Percentiles rank a stretch among this genome's conserved stretches.
Conservation (phyloP, 2,797 vertebrate species). For the Microhierax caerulescens region DNA sequence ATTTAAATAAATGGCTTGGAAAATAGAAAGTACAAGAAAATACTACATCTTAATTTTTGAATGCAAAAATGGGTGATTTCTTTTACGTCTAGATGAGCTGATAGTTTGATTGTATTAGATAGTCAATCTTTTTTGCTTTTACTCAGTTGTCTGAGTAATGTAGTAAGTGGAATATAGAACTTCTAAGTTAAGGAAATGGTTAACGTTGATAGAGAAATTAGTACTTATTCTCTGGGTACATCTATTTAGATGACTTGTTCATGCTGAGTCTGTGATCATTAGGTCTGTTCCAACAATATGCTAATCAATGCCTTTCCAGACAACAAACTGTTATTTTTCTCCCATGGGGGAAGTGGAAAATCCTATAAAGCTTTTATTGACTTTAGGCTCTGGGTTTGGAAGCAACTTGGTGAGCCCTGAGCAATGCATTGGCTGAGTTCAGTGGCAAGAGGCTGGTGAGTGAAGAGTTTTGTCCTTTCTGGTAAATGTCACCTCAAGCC, state of each 20-base stretch:
- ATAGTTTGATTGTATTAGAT: neutral
- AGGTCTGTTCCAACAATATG: constrained; percentile 37
- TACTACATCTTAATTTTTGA: neutral
- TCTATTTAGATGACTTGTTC: neutral
- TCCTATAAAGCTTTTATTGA: constrained; percentile 19
- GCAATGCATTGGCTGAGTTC: neutral
- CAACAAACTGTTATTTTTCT: constrained; percentile 20
- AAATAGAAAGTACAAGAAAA: neutral
- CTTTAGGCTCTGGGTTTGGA: neutral
- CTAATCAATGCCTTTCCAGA: constrained; percentile 32
- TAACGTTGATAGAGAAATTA: neutral
- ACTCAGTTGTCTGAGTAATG: neutral
- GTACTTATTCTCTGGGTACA: neutral
- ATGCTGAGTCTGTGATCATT: neutral
- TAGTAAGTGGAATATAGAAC: neutral
- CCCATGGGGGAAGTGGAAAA: neutral
- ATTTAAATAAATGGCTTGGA: neutral
- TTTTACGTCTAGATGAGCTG: neutral
- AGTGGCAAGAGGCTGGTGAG: neutral
- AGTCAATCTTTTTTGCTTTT: neutral
- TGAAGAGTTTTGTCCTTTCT: neutral
- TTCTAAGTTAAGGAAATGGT: neutral
- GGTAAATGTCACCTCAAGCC: neutral
- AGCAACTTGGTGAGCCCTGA: neutral
- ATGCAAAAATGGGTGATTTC: neutral